phyloP scores from a whole-genome alignment of 2,888 invertebrate genomes.

The Mythimna loreyi region DNA sequence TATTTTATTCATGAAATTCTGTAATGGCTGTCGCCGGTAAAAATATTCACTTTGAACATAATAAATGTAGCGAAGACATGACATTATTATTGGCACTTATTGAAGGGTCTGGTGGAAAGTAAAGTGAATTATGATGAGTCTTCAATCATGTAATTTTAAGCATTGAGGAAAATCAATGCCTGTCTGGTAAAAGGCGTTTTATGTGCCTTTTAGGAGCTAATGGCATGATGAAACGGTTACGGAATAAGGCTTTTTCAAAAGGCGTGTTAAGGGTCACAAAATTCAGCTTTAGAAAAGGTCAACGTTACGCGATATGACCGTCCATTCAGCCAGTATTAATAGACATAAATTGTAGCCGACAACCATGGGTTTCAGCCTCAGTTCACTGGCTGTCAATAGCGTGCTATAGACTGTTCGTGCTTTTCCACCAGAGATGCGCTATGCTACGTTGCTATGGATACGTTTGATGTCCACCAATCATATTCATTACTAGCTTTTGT shows the following conservation, averaged over 20 bases:
- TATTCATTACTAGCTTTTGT: too few species aligned
- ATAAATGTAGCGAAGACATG: conserved; percentile 41
- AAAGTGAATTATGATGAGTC: conserved; percentile 25
- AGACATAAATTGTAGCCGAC: not conserved
- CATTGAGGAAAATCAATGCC: conserved; percentile 7
- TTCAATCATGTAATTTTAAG: conserved; percentile 11
- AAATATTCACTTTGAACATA: conserved; percentile 46
- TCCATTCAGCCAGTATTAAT: conserved; percentile 2
- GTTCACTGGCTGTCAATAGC: not conserved
- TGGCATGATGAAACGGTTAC: conserved; percentile 8
- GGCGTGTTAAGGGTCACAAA: conserved; percentile 6
- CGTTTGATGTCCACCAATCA: too few species aligned
- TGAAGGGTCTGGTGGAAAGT: conserved; percentile 2
- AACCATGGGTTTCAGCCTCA: not conserved
- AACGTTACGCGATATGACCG: conserved; percentile 7
- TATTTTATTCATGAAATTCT: conserved; percentile 41
- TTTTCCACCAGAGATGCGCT: too few species aligned
- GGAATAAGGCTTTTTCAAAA: conserved; percentile 9
- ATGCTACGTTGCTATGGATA: too few species aligned
- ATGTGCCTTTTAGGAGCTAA: conserved; percentile 28
- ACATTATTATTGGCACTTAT: conserved; percentile 35
- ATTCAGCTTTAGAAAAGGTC: conserved; percentile 11
- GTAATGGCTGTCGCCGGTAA: conserved; percentile 31
- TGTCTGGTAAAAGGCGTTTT: conserved; percentile 23
- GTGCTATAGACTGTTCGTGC: too few species aligned